Conservation (phyloP, 2,113 vertebrate genomes). For the Cairina moschata region DNA sequence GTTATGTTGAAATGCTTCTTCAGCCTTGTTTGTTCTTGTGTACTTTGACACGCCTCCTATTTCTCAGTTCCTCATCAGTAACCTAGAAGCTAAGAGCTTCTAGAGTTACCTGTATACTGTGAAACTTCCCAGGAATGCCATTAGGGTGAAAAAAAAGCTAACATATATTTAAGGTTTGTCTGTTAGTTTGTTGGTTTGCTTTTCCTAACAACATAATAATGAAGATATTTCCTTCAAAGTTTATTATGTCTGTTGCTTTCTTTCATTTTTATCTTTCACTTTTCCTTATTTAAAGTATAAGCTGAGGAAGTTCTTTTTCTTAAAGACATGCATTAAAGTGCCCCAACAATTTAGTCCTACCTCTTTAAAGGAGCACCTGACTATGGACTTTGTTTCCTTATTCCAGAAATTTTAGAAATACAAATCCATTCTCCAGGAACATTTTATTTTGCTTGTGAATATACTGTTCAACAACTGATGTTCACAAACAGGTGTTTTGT, state of each 20-base stretch:
- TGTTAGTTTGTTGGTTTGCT: background rate
- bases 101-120: background rate
- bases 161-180: background rate
- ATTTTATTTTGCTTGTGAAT: background rate
- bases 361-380: background rate
- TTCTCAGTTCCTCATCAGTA: background rate
- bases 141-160: background rate
- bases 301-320: background rate
- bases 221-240: background rate
- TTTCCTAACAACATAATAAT: background rate
- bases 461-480: background rate
- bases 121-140: background rate
- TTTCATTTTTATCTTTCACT: background rate
- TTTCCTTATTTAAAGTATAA: background rate
- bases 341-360: background rate
- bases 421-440: background rate
- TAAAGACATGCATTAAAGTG: background rate
- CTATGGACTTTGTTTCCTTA: background rate
- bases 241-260: background rate
- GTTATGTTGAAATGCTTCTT: background rate
- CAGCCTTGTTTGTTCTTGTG: background rate
- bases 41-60: background rate
- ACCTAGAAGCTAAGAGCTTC: background rate
- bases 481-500: conserved; percentile 1
- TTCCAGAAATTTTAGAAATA: background rate